Base-by-base conservation (phyloP, 1,140 invertebrate species). In the Saccostrea glomerata region DNA sequence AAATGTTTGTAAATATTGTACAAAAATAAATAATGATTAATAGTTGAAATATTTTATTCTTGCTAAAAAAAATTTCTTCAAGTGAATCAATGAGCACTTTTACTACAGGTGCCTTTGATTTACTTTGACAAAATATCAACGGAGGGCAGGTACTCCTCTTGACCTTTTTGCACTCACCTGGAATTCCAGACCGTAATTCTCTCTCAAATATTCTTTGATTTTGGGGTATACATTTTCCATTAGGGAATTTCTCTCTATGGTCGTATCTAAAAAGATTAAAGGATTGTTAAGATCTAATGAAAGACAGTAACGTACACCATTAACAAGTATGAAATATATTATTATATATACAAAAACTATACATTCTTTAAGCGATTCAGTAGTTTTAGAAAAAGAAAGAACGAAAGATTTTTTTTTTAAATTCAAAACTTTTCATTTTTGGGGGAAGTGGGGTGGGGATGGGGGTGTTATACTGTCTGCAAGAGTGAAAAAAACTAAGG, bases 171-270 rank as follows among this genome's bases (percentile, higher is more conserved):
- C 25, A 84, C 92, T 95, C 95, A 98, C 98, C 96, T 99, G 99
- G 96, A 99, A 99, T 94, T 99, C 99, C n/a, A 99, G 95, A 0
- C 99, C 98, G 92, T 99, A 98, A 93, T 98, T 98, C 94, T 99
- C 98, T 89, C 98, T 95, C 93, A 99, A 99, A 94, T 98, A 99
- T 93, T 99, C 98, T 94, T 99, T 99, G 73, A 99, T 96, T 94
- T 97, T 97, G 0, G 99, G 98, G 95, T 99, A 99, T 88, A 98
- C 99, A 95, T 99, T 98, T 58, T 99, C 98, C 98, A 99, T 99
- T 20, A 99, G 93, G 0, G 98, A 99, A 95, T 99, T 99, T 92
- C 99, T 96, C 95, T 99, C 99, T 96, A 99, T 97, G 3, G 98
- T 98, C 7, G 98, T 99, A 94, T 99, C 99, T 99, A 88, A 90